Conservation (phyloP, 2,797 vertebrate species). For the Brotula barbata region DNA sequence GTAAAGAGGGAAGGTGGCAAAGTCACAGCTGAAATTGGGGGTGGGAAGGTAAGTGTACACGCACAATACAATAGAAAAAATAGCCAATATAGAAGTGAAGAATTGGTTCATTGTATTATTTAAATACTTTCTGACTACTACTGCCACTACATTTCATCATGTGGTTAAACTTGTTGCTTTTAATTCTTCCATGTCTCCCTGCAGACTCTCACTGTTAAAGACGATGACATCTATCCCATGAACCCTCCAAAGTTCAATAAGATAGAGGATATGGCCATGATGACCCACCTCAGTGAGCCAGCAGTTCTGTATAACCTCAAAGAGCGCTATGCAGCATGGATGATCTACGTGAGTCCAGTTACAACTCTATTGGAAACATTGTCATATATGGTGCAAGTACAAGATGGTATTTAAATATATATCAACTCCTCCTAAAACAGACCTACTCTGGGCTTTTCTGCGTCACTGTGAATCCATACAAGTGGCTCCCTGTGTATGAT, state of each 20-base stretch:
- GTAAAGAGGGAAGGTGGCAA: constrained; percentile 83
- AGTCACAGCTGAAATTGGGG: constrained; percentile 85
- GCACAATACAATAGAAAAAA: too few species aligned
- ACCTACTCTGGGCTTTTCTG: constrained; percentile 89
- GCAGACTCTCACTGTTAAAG: constrained; percentile 85
- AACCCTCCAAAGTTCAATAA: constrained; percentile 76
- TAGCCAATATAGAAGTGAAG: too few species aligned
- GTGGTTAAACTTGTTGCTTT: too few species aligned
- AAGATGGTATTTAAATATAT: too few species aligned
- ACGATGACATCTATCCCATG: constrained; percentile 77
- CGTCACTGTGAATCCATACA: constrained; percentile 87
- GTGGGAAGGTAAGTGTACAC: constrained; percentile 83
- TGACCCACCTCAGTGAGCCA: constrained; percentile 82
- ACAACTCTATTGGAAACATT: too few species aligned
- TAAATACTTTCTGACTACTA: too few species aligned
- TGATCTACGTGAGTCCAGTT: constrained; percentile 88
- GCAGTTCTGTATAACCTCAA: constrained; percentile 93
- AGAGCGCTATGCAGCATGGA: constrained; percentile 93
- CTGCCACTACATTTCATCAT: too few species aligned
- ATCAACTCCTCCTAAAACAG: constrained; percentile 47
- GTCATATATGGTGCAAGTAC: too few species aligned
- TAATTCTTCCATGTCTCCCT: too few species aligned
- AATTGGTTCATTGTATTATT: too few species aligned
- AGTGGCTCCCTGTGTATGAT: constrained; percentile 90
- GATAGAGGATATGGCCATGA: constrained; percentile 83